Base-by-base conservation (phyloP, 2,888 invertebrate species). In the Pristionchus entomophagus region DNA sequence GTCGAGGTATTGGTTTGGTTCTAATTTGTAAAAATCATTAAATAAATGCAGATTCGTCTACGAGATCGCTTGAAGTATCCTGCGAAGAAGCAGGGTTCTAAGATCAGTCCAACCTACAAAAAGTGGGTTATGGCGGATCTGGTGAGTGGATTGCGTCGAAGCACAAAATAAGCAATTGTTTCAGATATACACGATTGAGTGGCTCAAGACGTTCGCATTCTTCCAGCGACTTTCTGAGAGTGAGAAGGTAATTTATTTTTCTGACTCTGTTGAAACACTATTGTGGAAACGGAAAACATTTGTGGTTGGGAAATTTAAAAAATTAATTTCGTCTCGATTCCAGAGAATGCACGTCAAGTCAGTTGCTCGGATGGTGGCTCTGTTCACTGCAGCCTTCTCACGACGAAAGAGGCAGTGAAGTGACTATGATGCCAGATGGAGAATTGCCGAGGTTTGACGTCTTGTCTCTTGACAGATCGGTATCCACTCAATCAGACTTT, bases 161-260 rank as follows among this genome's bases (percentile, higher is more conserved):
- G n/a, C n/a, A n/a, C n/a, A 59, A 22, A 59, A 59, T 6, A 2
- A 65, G 22, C 1, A 29, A 2, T 5, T 65, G 6, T 8, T 65
- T 65, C 3, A 65, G 65, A 32, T 45, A 0, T 78, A 78, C 78
- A 51, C 78, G 12, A 14, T 78, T 22, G 78, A 78, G 41, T 78
- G 51, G 49, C 17, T 78, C 26, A 78, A 78, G 51, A 78, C 78
- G 2, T 14, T 78, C 0, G 10, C n/a, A 29, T 78, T 78, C 78
- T 51, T 78, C 22, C 49, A 14, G 12, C 10, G 5, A 29, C n/a
- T 78, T 14, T 2, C n/a, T 10, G 78, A 51, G 51, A 26, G 32
- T 14, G 78, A 78, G 19, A 78, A 78, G 78, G 78, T 78, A 65
- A 32, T n/a, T 2, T 4, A n/a, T n/a, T n/a, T n/a, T n/a, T n/a